A percentile compares a stretch with the other conserved stretches of the same genome.
These are phyloP conservation scores for Aphelenchoides besseyi DNA, from an alignment of 1,140 invertebrate species.

Conservation along the genomic window DNA sequence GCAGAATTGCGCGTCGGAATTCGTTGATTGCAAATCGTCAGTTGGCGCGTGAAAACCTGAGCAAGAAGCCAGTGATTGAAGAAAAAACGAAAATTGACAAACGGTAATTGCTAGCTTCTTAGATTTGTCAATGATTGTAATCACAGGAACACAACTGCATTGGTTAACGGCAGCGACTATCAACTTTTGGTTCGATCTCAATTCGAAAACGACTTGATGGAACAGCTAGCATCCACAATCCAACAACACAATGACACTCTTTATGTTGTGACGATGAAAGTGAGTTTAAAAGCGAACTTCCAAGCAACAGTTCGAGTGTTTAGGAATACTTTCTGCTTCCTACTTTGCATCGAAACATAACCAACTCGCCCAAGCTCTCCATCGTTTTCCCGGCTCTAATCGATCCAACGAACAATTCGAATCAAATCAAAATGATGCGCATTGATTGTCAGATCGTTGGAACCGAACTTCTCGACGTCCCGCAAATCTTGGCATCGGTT, in stretches of 20 bases:
- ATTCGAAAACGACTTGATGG: slow-evolving; percentile 19
- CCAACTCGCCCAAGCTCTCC: slow-evolving; percentile 35
- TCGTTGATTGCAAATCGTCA: neutral
- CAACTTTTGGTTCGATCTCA: slow-evolving; percentile 21
- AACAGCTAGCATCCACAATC: slow-evolving; percentile 25
- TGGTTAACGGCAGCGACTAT: slow-evolving; percentile 4
- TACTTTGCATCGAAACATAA: slow-evolving; percentile 24
- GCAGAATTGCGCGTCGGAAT: neutral
- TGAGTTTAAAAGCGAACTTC: slow-evolving; percentile 10
- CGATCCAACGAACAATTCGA: slow-evolving; percentile 9
- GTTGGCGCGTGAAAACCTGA: slow-evolving; percentile 3
- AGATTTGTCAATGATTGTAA: neutral
- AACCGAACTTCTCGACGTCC: slow-evolving; percentile 32
- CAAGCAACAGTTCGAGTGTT: neutral
- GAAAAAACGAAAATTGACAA: slow-evolving; percentile 4
- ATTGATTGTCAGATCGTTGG: slow-evolving; percentile 34
- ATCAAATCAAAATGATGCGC: slow-evolving; percentile 39
- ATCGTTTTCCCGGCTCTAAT: slow-evolving; percentile 32
- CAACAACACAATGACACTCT: slow-evolving; percentile 39
- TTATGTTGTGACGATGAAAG: slow-evolving; percentile 39
- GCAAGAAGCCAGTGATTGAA: slow-evolving; percentile 25
- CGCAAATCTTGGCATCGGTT: slow-evolving; percentile 30
- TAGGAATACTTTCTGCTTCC: slow-evolving; percentile 43
- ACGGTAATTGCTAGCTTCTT: neutral
- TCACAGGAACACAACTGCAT: slow-evolving; percentile 7